These are phyloP conservation scores for Excalfactoria chinensis DNA, from an alignment of 2,113 vertebrate genomes.

Conservation along the genomic window DNA sequence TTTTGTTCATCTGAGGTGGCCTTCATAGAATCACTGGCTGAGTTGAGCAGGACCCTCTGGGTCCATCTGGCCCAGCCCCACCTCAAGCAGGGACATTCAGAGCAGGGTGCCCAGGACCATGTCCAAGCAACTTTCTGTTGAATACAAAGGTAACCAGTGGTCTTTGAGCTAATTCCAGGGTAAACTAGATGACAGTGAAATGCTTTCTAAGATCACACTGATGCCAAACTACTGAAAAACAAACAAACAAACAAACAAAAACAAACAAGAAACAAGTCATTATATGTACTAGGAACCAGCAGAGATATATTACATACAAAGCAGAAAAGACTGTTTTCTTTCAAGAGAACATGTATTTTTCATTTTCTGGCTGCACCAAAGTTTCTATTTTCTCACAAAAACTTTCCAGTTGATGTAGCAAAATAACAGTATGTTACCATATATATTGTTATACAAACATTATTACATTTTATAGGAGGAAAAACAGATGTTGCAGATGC, in stretches of 20 bases:
- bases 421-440: not conserved
- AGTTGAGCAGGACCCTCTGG: not conserved
- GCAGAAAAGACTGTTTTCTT: not conserved
- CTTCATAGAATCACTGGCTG: not conserved
- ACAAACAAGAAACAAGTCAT: not conserved
- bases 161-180: not conserved
- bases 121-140: not conserved
- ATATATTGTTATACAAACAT: not conserved
- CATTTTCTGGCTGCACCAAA: not conserved
- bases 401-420: not conserved
- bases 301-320: not conserved
- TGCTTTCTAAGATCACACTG: not conserved
- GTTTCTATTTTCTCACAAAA: not conserved
- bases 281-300: not conserved
- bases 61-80: not conserved
- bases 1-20: not conserved
- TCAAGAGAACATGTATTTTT: not conserved
- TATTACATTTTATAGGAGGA: not conserved
- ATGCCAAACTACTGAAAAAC: not conserved
- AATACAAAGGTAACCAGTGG: not conserved
- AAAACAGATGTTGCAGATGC: not conserved
- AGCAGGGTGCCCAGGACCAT: not conserved
- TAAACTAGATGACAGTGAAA: not conserved
- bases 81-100: not conserved
- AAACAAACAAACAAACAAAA: too few species aligned